Conservation (phyloP, 2,888 invertebrate species). For the Pocota personata region DNA sequence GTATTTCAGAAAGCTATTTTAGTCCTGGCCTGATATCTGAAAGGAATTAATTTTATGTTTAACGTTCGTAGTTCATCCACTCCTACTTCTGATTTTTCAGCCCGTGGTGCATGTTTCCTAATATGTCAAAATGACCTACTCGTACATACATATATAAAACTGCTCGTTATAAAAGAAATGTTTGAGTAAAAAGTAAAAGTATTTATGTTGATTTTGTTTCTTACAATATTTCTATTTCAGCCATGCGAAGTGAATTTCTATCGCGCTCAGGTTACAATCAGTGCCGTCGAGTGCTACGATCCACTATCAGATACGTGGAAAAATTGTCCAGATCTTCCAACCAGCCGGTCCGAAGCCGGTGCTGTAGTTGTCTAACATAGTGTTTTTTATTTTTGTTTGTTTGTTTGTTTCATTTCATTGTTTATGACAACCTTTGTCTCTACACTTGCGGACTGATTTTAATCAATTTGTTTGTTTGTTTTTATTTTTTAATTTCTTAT, state of each 20-base stretch:
- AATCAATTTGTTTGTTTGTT: neutral
- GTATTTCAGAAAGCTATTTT: too few relatives aligned
- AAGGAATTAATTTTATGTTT: too few relatives aligned
- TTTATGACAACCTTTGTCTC: constrained; percentile 38
- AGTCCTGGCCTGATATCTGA: too few relatives aligned
- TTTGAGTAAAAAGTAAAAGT: neutral
- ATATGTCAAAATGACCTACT: too few relatives aligned
- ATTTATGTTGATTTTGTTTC: constrained; percentile 1
- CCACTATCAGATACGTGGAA: constrained; percentile 91
- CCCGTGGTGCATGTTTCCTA: too few relatives aligned
- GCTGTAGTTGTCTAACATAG: constrained; percentile 89
- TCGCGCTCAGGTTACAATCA: constrained; percentile 92
- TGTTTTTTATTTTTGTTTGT: constrained; percentile 43
- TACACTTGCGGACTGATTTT: constrained; percentile 50
- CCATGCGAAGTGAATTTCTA: constrained; percentile 92
- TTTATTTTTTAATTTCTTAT: neutral
- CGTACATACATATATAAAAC: too few relatives aligned
- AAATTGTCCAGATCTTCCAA: constrained; percentile 90
- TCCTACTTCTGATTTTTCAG: too few relatives aligned
- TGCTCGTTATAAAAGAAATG: too few relatives aligned
- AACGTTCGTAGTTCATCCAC: too few relatives aligned
- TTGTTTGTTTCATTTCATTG: constrained; percentile 36
- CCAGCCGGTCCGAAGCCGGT: constrained; percentile 93
- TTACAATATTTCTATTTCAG: constrained; percentile 74
- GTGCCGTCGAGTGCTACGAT: constrained; percentile 93